Conservation (phyloP, 2,113 vertebrate species). For the Erythrocercus mccallii region DNA sequence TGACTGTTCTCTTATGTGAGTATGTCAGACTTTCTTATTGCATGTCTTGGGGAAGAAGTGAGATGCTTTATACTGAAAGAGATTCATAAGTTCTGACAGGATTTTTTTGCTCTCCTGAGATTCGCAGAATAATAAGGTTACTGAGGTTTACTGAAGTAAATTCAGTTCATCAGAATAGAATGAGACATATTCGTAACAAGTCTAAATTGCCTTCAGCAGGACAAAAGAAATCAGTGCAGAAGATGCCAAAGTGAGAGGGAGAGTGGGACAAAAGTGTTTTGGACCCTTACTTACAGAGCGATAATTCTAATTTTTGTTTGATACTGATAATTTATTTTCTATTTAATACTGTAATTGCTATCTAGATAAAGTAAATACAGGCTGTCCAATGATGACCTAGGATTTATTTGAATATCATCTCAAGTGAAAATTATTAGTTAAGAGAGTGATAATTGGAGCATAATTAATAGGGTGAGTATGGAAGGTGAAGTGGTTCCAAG, state of each 20-base stretch:
- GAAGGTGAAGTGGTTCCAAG: neutral
- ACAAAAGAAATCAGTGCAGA: neutral
- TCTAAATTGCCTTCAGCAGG: neutral
- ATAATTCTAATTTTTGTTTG: neutral
- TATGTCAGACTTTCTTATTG: neutral
- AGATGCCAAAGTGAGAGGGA: neutral
- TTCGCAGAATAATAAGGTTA: neutral
- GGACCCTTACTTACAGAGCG: neutral
- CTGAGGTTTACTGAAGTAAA: neutral
- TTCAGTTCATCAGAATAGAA: neutral
- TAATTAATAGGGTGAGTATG: neutral
- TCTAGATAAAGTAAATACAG: neutral
- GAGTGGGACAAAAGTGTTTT: neutral
- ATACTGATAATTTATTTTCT: neutral
- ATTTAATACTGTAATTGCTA: neutral
- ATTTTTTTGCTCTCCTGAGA: neutral
- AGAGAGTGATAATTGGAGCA: neutral
- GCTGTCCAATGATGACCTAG: neutral
- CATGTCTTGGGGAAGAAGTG: neutral
- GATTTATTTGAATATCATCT: neutral
- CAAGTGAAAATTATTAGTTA: neutral
- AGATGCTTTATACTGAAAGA: neutral
- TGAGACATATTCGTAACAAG: neutral
- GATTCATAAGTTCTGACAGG: neutral
- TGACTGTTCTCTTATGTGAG: neutral